Evolutionary conservation across 2,888 invertebrate species (phyloP), one percentile per base, ranked within the genome.

Genomic region (Drosophila leonis): DNA sequence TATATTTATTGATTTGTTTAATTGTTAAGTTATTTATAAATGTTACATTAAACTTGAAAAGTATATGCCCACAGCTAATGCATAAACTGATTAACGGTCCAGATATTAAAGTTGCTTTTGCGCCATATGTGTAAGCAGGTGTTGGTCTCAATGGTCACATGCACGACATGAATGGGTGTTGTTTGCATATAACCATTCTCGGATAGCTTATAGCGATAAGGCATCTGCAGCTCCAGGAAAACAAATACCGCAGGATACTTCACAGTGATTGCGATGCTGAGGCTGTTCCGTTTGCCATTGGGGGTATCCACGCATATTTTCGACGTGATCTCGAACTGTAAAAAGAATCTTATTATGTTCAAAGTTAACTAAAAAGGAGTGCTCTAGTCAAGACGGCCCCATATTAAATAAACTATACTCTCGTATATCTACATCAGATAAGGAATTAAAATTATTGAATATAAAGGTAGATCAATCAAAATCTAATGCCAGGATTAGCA

Each of bases 181-280:
- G 91, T 66, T 72, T 92, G 91, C 82, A 93, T 91, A 67, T 90
- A 93, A 7, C 93, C 93, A 65, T 93, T 93, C 51, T 90, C 90
- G 1, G 93, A 92, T 1, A 93, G 75, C 39, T 73, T 84, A 71
- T 92, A 92, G 12, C 74, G 72, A 61, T 84, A 78, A 4, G 75
- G 73, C 27, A 91, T 78, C 24, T 82, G 60, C 3, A 80, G 68
- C 61, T 93, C 92, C 15, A 93, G 63, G 39, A 92, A 93, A 4
- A 93, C 92, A 71, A 93, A 93, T 10, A 90, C 79, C 0, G 93
- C 93, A 0, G 93, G 93, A 39, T 77, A 80, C 57, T 88, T 84
- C 5, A 92, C 83, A 7, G 54, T 64, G 15, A 83, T 87, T 6
- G 81, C 85, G 4, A 93, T 68, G 46, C 88, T 89, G n/a, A 93